Evolutionary conservation across 2,113 vertebrate genomes (phyloP).

Genomic region (Corythoichthys intestinalis): DNA sequence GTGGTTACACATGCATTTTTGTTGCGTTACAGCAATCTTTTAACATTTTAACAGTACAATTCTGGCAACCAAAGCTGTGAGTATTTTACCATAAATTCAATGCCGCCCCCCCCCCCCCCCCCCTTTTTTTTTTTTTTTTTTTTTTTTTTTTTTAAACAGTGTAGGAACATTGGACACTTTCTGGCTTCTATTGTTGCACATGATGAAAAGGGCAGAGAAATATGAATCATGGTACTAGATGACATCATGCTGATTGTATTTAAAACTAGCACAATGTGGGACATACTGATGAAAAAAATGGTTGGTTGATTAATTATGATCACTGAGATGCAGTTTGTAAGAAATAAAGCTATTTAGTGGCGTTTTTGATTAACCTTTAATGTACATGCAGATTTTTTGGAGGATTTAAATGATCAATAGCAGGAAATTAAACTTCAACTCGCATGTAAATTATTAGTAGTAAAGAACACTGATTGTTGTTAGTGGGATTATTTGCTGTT

Average conservation of each 20-base stretch:
- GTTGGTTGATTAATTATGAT: conserved; percentile 1
- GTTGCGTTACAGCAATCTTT: no score
- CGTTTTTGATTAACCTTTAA: background rate
- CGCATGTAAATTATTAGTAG: background rate
- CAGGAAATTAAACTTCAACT: background rate
- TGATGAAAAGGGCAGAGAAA: background rate
- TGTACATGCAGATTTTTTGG: background rate
- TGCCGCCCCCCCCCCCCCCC: no score
- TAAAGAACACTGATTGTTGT: background rate
- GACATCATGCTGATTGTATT: conserved; percentile 29
- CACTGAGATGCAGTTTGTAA: background rate
- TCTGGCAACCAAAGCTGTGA: no score
- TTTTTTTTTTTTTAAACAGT: no score
- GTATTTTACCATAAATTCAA: no score
- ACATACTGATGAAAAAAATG: background rate
- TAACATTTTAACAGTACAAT: no score
- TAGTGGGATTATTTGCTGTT: background rate
- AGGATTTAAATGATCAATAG: background rate
- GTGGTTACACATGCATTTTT: no score
- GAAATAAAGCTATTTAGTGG: background rate
- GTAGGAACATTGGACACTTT: background rate
- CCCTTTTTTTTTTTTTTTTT: no score
- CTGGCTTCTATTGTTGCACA: conserved; percentile 29
- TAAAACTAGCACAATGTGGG: conserved; percentile 15
- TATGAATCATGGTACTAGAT: conserved; percentile 52